Evolutionary conservation across 2,888 invertebrate genomes (phyloP).

Genomic region (Caenorhabditis sinica): DNA sequence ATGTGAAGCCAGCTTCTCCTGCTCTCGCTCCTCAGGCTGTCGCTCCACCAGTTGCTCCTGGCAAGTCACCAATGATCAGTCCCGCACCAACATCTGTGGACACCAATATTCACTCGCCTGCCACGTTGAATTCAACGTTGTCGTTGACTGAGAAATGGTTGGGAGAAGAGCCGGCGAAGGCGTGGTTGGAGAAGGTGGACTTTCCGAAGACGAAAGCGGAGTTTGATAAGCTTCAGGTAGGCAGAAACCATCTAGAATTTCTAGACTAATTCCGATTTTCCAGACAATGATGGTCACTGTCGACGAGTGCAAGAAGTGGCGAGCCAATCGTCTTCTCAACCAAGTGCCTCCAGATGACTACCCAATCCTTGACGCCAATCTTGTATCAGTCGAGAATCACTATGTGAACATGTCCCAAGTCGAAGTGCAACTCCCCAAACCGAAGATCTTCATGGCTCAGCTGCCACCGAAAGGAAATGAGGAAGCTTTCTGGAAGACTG

Average conservation of each 20-base stretch:
- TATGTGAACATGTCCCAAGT: constrained; percentile 28
- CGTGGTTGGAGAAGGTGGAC: constrained; percentile 12
- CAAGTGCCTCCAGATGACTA: constrained; percentile 14
- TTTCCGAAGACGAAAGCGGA: constrained; percentile 17
- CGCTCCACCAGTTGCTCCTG: too few species aligned
- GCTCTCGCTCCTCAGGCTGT: too few species aligned
- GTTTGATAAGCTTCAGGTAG: constrained; percentile 2
- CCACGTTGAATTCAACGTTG: too few species aligned
- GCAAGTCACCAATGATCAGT: too few species aligned
- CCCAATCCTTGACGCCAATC: constrained; percentile 30
- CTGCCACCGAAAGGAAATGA: constrained; percentile 14
- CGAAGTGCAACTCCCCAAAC: constrained; percentile 8
- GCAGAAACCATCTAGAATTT: too few species aligned
- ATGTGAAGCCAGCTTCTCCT: too few species aligned
- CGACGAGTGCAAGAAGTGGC: constrained; percentile 46
- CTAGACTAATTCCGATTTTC: not conserved
- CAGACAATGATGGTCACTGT: constrained; percentile 7
- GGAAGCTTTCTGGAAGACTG: constrained; percentile 34
- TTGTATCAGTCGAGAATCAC: not conserved
- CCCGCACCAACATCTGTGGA: too few species aligned
- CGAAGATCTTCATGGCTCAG: constrained; percentile 14
- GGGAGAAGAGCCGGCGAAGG: constrained; percentile 7
- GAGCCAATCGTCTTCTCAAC: constrained; percentile 6
- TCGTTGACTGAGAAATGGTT: constrained; percentile 11
- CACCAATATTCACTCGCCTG: too few species aligned